Base-by-base conservation (phyloP, 2,797 vertebrate species). In the Pagetopsis macropterus region DNA sequence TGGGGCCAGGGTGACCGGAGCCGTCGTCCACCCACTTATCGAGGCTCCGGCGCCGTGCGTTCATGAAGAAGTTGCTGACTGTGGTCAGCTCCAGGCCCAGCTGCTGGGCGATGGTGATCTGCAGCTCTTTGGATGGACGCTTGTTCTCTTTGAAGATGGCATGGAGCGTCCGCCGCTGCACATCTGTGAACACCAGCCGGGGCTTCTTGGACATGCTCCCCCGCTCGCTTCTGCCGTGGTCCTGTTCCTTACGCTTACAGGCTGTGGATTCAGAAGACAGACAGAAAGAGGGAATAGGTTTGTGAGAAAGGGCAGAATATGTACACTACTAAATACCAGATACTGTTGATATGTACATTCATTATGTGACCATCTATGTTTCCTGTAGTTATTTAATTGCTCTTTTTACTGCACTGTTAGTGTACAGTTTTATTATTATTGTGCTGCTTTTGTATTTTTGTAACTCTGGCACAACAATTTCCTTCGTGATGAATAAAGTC, bases 141-240 rank as follows among this genome's bases (percentile, higher is more conserved):
- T 99, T 99, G 89, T 99, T 99, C 92, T 99, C 98, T 91, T 99
- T 99, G 94, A 99, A 99, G 96, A 99, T 99, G 94, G 98, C 98
- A 72, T 99, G 97, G 79, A 99, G 97, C 91, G 97, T 99, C 94
- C 98, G 95, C 75, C 98, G 96, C 94, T 99, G 98, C 86, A 99
- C 98, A 50, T 99, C 98, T 0, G 98, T 99, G 94, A 99, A 99
- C 90, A 99, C 98, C 91, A 99, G 81, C 86, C 98, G 95, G 67
- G 98, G 97, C 91, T 99, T 99, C 90, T 99, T 99, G 88, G 96
- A 95, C 69, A 95, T 93, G 52, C 94, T 97, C 75, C 96, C 97
- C 87, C 96, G 94, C 4, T 99, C 98, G 43, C 95, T 96, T 77
- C 97, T 95, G 43, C 91, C 95, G 0, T 98, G 97, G 54, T 99